Conservation (phyloP, 1,140 invertebrate species). For the Panagrolaimus sp. region DNA sequence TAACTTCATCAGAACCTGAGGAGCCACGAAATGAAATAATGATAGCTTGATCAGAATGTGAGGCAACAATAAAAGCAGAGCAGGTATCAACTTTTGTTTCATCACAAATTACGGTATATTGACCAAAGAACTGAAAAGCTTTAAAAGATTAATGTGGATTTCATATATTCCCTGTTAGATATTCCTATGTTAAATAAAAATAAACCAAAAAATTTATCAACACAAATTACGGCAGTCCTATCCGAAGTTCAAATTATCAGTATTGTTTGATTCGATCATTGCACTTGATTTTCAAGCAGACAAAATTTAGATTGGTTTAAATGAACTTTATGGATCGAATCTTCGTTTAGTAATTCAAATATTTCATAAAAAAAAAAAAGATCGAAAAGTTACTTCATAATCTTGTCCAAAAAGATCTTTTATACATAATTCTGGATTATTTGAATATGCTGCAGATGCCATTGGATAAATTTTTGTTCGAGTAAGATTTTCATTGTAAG, state of each 20-base stretch:
- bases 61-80: conserved; percentile 38
- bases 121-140: conserved; percentile 27
- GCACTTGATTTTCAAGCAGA: too few relatives aligned
- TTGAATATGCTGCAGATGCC: conserved; percentile 39
- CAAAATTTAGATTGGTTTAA: too few relatives aligned
- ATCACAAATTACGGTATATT: conserved; percentile 31
- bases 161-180: too few relatives aligned
- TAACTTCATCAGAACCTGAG: conserved; percentile 35
- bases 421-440: conserved; percentile 38
- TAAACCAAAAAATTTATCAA: too few relatives aligned
- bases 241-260: too few relatives aligned
- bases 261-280: too few relatives aligned
- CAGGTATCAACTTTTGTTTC: conserved; percentile 27
- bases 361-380: too few relatives aligned
- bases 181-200: too few relatives aligned
- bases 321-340: too few relatives aligned
- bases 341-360: too few relatives aligned
- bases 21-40: conserved; percentile 45
- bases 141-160: too few relatives aligned
- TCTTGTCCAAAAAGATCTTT: conserved; percentile 19
- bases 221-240: too few relatives aligned
- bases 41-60: conserved; percentile 31
- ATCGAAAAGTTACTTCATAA: conserved; percentile 15
- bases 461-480: conserved; percentile 37
- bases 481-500: conserved; percentile 39